Evolutionary conservation across 2,888 invertebrate species (phyloP).

Genomic region (Pelosia muscerda): DNA sequence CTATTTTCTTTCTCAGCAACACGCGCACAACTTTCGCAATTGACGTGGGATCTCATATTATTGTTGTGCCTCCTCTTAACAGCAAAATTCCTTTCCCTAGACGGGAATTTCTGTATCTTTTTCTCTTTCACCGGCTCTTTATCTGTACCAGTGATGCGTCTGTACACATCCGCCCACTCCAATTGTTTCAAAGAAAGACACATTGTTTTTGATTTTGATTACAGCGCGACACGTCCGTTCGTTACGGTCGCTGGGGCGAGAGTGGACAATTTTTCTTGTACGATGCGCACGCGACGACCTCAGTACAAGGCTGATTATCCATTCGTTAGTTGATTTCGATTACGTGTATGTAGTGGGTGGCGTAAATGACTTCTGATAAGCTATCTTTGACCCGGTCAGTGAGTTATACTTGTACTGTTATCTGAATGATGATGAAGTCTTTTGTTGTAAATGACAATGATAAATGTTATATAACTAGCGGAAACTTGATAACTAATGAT

Average conservation of each 20-base stretch:
- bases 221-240: slow-evolving; percentile 35
- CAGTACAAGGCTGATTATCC: slow-evolving; percentile 50
- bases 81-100: slow-evolving; percentile 89
- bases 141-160: slow-evolving; percentile 67
- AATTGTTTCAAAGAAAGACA: slow-evolving; percentile 79
- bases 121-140: slow-evolving; percentile 58
- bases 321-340: slow-evolving; percentile 53
- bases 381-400: slow-evolving; percentile 64
- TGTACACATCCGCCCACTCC: slow-evolving; percentile 77
- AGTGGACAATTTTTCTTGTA: slow-evolving; percentile 41
- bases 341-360: slow-evolving; percentile 55
- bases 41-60: slow-evolving; percentile 73
- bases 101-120: slow-evolving; percentile 88
- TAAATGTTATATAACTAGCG: background rate
- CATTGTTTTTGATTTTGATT: slow-evolving; percentile 59
- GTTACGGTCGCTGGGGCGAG: slow-evolving; percentile 30
- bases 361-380: slow-evolving; percentile 63
- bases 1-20: slow-evolving; percentile 73
- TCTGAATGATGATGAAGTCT: slow-evolving; percentile 2
- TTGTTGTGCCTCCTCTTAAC: slow-evolving; percentile 87
- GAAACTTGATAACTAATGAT: background rate
- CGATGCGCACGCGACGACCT: slow-evolving; percentile 52
- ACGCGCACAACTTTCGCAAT: slow-evolving; percentile 76
- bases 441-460: slow-evolving; percentile 5
- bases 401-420: slow-evolving; percentile 12